phyloP scores from a whole-genome alignment of 2,797 vertebrate genomes.

The Brotula barbata region DNA sequence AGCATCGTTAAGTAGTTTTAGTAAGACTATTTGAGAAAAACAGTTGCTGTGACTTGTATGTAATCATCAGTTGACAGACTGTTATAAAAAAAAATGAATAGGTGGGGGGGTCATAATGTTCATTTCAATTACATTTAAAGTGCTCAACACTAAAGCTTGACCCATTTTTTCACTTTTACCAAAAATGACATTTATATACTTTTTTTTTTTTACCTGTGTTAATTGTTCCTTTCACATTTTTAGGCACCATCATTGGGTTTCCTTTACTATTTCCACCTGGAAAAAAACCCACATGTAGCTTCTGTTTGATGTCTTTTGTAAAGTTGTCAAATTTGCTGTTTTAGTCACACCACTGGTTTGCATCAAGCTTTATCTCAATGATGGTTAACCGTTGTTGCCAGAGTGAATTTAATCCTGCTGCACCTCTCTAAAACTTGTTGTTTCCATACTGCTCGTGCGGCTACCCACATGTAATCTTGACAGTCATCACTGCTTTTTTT shows the following conservation, averaged over 20 bases:
- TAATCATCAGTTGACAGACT: too few species aligned
- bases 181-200: too few species aligned
- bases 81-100: too few species aligned
- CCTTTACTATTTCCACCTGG: slow-evolving; percentile 30
- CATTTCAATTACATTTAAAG: slow-evolving; percentile 16
- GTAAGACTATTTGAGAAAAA: too few species aligned
- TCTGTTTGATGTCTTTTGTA: slow-evolving; percentile 29
- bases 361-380: slow-evolving; percentile 6
- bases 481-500: background rate
- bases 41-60: too few species aligned
- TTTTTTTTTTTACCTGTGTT: too few species aligned
- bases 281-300: slow-evolving; percentile 37
- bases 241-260: slow-evolving; percentile 37
- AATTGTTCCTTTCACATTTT: slow-evolving; percentile 29
- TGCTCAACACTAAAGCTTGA: slow-evolving; percentile 33
- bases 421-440: slow-evolving; percentile 21
- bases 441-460: background rate
- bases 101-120: too few species aligned
- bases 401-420: slow-evolving; percentile 38
- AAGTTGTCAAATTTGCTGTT: slow-evolving; percentile 25
- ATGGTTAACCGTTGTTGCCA: slow-evolving; percentile 12
- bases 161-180: slow-evolving; percentile 6
- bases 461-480: slow-evolving; percentile 3
- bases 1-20: too few species aligned
- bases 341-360: slow-evolving; percentile 7